These are phyloP conservation scores for Petrocephalus sullivani DNA, from an alignment of 2,797 vertebrate species.

Conservation along the genomic window DNA sequence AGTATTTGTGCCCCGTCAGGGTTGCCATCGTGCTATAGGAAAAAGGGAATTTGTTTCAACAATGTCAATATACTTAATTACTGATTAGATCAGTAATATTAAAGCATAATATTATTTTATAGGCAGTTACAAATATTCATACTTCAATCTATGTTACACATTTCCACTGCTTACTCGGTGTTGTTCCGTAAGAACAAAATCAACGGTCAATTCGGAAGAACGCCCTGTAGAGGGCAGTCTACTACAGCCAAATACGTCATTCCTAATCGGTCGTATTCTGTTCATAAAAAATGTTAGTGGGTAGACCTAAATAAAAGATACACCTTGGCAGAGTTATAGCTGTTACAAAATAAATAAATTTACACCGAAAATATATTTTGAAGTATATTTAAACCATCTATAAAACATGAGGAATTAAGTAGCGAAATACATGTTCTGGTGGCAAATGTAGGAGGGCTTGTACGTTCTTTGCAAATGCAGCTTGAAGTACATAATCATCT, in stretches of 20 bases:
- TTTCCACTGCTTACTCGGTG: background rate
- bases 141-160: background rate
- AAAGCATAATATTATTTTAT: background rate
- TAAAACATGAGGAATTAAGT: too few species aligned
- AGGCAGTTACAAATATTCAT: background rate
- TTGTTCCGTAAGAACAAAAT: background rate
- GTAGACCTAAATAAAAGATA: background rate
- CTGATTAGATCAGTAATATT: background rate
- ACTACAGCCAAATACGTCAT: background rate
- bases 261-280: background rate
- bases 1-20: too few species aligned
- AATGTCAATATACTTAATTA: background rate
- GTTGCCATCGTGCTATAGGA: background rate
- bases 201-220: background rate
- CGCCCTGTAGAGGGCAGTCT: background rate
- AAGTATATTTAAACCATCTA: too few species aligned
- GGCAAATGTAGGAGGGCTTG: too few species aligned
- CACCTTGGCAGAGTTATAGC: background rate
- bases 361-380: background rate
- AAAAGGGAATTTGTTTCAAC: background rate
- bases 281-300: background rate
- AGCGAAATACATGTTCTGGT: too few species aligned
- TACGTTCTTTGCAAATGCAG: too few species aligned
- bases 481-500: too few species aligned
- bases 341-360: background rate